Evolutionary conservation across 2,888 invertebrate species (phyloP), one percentile per base, ranked within the genome.

Genomic region (Acanthacorydalis orientalis): DNA sequence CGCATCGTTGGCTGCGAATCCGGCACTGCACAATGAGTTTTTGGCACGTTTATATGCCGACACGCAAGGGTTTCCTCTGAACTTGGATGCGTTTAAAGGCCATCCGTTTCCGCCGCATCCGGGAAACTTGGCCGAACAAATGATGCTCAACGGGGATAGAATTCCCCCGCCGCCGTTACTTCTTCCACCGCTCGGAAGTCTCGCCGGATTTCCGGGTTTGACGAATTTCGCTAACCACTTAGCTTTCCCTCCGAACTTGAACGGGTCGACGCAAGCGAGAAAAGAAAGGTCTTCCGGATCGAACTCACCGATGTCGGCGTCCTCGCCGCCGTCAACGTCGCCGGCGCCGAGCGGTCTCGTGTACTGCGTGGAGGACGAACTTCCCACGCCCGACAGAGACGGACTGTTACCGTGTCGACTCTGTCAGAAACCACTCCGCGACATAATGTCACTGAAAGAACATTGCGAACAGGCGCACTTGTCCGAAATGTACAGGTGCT

Each of bases 1-100:
- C 53, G 69, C 75, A 34, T 77, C 75, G 31, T 61, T 70, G 38
- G 69, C 76, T 31, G 71, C 73, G 12, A 78, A 74, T 57, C 68
- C 78, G 33, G 71, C 79, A 48, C 72, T 87, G 40, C 87, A 87
- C 64, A 80, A 82, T 49, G 89, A 89, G 58, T 74, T 88, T 46
- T 70, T 90, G 48, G 78, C 85, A 0, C 73, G 86, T 53, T 72
- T 83, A 14, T 87, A 85, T 60, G 84, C 84, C 4, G 82, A 82
- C 46, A 76, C 80, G 31, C 70, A 73, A 16, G 70, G 73, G 1
- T 61, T 75, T 9, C 73, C 77, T 10, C 64, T 77, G 8, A 77
- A 75, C 55, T 72, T 75, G 7, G 83, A 83, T 57, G 80, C 80
- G 51, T 69, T 82, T 48, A 74, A 80, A 54, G 68, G 68, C 55